Base-by-base conservation (phyloP, 2,888 invertebrate genomes). In the Actias luna region DNA sequence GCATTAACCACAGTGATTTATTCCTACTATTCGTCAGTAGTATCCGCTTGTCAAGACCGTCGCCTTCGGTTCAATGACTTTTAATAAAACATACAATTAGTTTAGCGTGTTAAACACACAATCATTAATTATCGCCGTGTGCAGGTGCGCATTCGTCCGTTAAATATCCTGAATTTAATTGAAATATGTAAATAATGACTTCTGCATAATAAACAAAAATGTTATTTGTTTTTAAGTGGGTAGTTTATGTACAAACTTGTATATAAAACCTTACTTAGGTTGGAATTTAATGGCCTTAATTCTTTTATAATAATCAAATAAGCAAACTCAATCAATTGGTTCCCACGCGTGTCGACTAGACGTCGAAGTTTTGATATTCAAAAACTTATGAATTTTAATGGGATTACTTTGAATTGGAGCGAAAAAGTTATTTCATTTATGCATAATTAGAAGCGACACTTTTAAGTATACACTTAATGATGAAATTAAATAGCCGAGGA, bases 41-140 rank as follows among this genome's bases (percentile, higher is more conserved):
- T 68, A 77, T 78, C 76, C 77, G 75, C 70, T 63, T 76, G 71
- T 69, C 74, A 70, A 68, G 72, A 70, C 61, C 62, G 65, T 69
- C 67, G 64, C 60, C 59, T 62, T 63, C 61, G 62, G 74, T 72
- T 75, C 74, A 72, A 65, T 72, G 73, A 74, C 70, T 72, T 72
- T 61, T 66, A 71, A 71, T 69, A 68, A 70, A 70, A 71, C 36
- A 58, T 50, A 27, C 35, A 29, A 50, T 61, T 61, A 39, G 14
- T 12, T 35, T 39, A 22, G 50, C 50, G 35, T 62, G 33, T 61
- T 35, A 33, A 18, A 36, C 61, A 61, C n/a, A 39, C 29, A 14
- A 50, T 14, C 57, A 27, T 57, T 61, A 42, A 16, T 61, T 58
- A 61, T 39, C 5, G 10, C 36, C 12, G 8, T 25, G 27, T 50